Evolutionary conservation across 2,797 vertebrate species (phyloP).

Genomic region (Scomberomorus guttatus): DNA sequence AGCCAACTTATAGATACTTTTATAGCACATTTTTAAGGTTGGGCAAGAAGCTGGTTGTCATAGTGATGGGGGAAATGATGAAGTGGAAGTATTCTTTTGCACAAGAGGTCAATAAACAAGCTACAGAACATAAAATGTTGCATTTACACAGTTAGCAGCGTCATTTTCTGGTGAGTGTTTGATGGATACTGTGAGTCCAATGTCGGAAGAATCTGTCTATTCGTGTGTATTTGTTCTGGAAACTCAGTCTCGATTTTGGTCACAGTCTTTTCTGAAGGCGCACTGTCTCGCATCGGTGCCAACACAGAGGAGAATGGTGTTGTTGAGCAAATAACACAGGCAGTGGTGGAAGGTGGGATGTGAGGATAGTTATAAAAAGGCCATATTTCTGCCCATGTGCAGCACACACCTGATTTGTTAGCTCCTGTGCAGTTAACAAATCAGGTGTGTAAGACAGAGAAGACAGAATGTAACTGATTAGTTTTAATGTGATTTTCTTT

Average conservation of each 20-base stretch:
- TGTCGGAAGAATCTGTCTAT: background rate
- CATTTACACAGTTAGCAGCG: background rate
- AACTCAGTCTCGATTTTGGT: no score
- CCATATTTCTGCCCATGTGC: no score
- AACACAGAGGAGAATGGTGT: no score
- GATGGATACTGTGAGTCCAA: background rate
- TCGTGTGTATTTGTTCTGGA: background rate
- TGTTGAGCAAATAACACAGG: no score
- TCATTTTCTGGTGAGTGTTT: background rate
- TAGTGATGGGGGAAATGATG: background rate
- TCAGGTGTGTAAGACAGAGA: conserved; percentile 39
- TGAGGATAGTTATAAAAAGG: no score
- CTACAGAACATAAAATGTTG: background rate
- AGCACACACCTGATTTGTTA: no score
- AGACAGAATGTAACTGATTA: conserved; percentile 35
- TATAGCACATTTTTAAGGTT: background rate
- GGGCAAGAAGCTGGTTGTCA: background rate
- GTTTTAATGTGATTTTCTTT: conserved; percentile 31
- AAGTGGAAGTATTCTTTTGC: background rate
- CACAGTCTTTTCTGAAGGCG: no score
- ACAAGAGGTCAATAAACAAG: background rate
- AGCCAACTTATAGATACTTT: background rate
- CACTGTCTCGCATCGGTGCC: no score
- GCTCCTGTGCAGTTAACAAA: conserved; percentile 3
- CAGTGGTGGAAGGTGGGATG: no score